Evolutionary conservation across 2,113 vertebrate genomes (phyloP), one percentile per base, ranked within the genome.

Genomic region (Diadophis punctatus): DNA sequence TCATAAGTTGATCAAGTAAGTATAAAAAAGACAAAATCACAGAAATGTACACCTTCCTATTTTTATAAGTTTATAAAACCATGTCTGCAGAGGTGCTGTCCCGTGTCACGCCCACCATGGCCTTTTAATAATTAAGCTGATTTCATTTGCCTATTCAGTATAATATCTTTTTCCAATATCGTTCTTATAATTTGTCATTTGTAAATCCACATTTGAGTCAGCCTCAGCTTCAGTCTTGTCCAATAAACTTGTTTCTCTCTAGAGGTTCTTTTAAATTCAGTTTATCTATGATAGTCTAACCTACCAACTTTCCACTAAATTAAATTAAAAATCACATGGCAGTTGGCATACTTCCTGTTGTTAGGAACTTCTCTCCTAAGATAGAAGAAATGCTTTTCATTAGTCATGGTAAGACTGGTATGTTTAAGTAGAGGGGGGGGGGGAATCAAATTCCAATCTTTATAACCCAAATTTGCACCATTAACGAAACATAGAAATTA

Each of bases 251-350:
- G 16, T 20, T 80, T 16, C 34, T 80, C 6, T 74, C 7, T 39
- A 80, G 14, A 39, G 16, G 0, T 39, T n/a, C 30, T 80, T 80
- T 39, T 39, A 80, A 80, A 80, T 80, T 20, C 34, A 80, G n/a
- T 80, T 80, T 8, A 8, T 20, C 68, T 39, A 80, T 80, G 68
- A 68, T 11, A 68, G 30, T 68, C 95, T 97, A 93, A 93, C 94
- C 91, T 74, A 95, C 95, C 92, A 96, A 90, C 97, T 95, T 97
- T 97, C 97, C 95, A 96, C 94, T 91, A 93, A 58, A 60, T 60
- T 96, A 97, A 91, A 87, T 92, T 96, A 95, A 92, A 96, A 94
- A 97, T 95, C 94, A 94, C 88, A 91, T 93, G 94, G 95, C 95
- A 94, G 92, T 93, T 97, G 96, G 95, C 96, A 91, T 90, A 90